Evolutionary conservation across 2,113 vertebrate genomes (phyloP).

Genomic region (Sturnira hondurensis): DNA sequence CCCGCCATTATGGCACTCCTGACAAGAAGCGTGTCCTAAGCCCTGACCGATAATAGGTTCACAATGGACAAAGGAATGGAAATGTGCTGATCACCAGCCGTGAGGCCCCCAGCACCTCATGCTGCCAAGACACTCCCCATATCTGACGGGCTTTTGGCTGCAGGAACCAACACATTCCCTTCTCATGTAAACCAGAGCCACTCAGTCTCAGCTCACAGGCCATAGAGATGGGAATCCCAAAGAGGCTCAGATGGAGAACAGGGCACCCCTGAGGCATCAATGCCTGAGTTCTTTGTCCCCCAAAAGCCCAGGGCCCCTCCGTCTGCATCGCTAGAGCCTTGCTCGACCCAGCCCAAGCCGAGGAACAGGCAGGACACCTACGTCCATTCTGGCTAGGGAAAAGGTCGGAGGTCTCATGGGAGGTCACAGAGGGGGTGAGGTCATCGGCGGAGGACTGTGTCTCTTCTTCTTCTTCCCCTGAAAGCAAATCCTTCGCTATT

Average conservation of each 20-base stretch:
- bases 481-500: slow-evolving; percentile 91
- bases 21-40: not conserved
- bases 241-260: too few species aligned
- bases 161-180: accelerated
- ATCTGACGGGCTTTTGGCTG: not conserved
- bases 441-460: slow-evolving; percentile 87
- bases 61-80: not conserved
- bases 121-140: too few species aligned
- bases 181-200: accelerated
- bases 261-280: not conserved
- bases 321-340: not conserved
- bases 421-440: slow-evolving; percentile 89
- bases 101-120: too few species aligned
- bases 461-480: slow-evolving; percentile 89
- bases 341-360: not conserved
- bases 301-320: not conserved
- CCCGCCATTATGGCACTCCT: not conserved
- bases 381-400: slow-evolving; percentile 82
- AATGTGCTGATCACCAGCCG: not conserved
- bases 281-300: too few species aligned
- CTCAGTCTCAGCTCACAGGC: not conserved
- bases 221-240: not conserved
- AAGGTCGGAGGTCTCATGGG: slow-evolving; percentile 87
- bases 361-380: slow-evolving; percentile 66
- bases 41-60: not conserved